A percentile compares a stretch with the other conserved stretches of the same genome.
Evolutionary conservation across 2,797 vertebrate genomes (phyloP).

Genomic region (Sardinella longiceps): DNA sequence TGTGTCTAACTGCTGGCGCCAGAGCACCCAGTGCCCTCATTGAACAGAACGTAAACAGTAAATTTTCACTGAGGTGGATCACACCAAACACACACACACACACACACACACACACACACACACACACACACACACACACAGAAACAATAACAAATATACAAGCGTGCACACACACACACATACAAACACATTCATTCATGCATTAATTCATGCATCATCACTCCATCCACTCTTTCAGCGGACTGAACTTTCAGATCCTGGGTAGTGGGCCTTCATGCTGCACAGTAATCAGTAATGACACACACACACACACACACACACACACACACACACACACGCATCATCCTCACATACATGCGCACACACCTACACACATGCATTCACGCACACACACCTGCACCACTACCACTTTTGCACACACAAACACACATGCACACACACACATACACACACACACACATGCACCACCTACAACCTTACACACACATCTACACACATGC

Average conservation of each 20-base stretch:
- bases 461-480: too few species aligned
- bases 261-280: too few species aligned
- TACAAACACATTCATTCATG: too few species aligned
- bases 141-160: neutral
- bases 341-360: neutral
- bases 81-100: slow-evolving; percentile 3
- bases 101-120: neutral
- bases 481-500: neutral
- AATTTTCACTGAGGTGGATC: slow-evolving; percentile 3
- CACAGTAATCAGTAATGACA: too few species aligned
- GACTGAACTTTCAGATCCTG: too few species aligned
- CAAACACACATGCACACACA: too few species aligned
- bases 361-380: neutral
- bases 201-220: too few species aligned
- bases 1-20: slow-evolving; percentile 28
- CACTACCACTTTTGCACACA: too few species aligned
- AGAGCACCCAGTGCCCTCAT: neutral
- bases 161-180: too few species aligned
- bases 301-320: neutral
- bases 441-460: neutral
- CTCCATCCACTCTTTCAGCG: too few species aligned
- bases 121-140: neutral
- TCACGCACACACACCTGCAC: neutral
- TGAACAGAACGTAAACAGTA: slow-evolving; percentile 8
- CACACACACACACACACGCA: too few species aligned